Percentiles rank a stretch among this genome's conserved stretches.
Conservation (phyloP, 2,888 invertebrate genomes). For the Cosmia pyralina region DNA sequence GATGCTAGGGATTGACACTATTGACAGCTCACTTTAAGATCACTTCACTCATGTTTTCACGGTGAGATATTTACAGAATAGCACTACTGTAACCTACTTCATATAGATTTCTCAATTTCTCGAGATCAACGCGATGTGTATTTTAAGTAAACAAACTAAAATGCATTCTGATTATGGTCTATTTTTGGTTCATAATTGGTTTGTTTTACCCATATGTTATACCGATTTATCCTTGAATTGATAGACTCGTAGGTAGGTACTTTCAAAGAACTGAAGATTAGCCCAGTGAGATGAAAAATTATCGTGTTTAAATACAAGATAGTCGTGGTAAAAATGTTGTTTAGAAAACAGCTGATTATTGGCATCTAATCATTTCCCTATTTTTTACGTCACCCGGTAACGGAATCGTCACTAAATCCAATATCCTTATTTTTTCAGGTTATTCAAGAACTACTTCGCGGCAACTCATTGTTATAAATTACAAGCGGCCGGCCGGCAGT, state of each 20-base stretch:
- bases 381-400: slow-evolving; percentile 27
- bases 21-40: too few relatives aligned
- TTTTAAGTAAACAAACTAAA: background rate
- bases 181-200: background rate
- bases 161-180: background rate
- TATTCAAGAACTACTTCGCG: background rate
- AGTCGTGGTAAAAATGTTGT: background rate
- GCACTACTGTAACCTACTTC: too few relatives aligned
- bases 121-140: background rate
- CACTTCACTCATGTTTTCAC: too few relatives aligned
- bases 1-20: too few relatives aligned
- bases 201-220: background rate
- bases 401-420: slow-evolving; percentile 15
- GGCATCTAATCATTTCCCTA: slow-evolving; percentile 26
- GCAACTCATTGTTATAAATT: background rate
- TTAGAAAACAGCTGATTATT: background rate
- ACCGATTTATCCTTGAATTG: background rate
- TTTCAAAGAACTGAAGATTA: background rate
- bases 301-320: background rate
- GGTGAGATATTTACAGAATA: too few relatives aligned
- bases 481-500: too few relatives aligned
- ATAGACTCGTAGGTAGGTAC: background rate
- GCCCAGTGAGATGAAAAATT: background rate
- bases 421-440: slow-evolving; percentile 10
- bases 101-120: too few relatives aligned